Percentiles rank a stretch among this genome's conserved stretches.
Evolutionary conservation across 2,113 vertebrate species (phyloP).

Genomic region (Machaerirhynchus nigripectus): DNA sequence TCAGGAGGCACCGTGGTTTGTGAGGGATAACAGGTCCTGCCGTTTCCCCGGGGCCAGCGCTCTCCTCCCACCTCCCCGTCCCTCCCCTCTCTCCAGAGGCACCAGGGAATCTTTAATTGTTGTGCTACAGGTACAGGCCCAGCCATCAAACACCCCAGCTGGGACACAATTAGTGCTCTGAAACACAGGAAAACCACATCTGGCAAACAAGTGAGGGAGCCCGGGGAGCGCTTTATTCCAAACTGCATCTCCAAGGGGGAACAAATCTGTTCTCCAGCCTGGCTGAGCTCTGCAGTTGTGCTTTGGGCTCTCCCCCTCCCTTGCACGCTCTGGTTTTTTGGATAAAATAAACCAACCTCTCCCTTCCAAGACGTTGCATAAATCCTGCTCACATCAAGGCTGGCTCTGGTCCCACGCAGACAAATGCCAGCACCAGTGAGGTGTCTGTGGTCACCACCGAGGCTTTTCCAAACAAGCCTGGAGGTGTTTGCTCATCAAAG

Average conservation of each 20-base stretch:
- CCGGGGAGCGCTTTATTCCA: not conserved
- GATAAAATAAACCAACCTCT: not conserved
- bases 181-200: slow-evolving; percentile 40
- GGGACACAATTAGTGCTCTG: slow-evolving; percentile 49
- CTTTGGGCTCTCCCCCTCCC: not conserved
- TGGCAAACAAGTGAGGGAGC: slow-evolving; percentile 29
- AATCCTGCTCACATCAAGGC: not conserved
- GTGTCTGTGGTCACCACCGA: not conserved
- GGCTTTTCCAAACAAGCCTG: slow-evolving; percentile 22
- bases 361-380: not conserved
- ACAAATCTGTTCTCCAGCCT: not conserved
- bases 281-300: not conserved
- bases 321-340: not conserved
- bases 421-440: not conserved
- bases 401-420: not conserved
- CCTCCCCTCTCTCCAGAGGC: not conserved
- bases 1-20: not conserved
- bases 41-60: not conserved
- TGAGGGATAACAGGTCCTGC: not conserved
- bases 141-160: slow-evolving; percentile 30
- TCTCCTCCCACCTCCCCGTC: not conserved
- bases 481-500: slow-evolving; percentile 35
- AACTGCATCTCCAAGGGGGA: not conserved
- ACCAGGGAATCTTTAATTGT: not conserved
- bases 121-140: not conserved